phyloP scores from a whole-genome alignment of 2,797 vertebrate species.

The Lepus townsendii region DNA sequence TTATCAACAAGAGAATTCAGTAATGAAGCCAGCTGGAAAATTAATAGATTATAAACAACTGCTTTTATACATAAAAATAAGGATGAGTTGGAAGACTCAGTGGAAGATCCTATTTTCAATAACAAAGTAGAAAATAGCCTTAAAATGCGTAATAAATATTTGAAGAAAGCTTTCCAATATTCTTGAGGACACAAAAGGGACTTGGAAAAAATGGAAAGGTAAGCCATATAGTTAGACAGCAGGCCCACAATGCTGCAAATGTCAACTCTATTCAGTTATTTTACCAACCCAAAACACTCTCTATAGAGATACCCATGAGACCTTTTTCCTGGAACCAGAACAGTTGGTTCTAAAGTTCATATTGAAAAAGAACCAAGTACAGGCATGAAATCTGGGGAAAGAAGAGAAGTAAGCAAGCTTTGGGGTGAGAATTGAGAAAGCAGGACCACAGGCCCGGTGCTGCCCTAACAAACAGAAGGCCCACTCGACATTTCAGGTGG shows the following conservation, averaged over 20 bases:
- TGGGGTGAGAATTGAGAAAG: not conserved
- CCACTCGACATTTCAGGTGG: not conserved
- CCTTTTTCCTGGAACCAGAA: not conserved
- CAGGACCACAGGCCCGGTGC: not conserved
- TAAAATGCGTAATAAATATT: not conserved
- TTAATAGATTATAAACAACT: not conserved
- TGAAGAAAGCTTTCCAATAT: conserved; percentile 41
- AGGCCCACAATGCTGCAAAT: conserved; percentile 19
- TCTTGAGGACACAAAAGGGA: not conserved
- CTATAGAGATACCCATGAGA: not conserved
- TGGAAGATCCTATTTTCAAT: not conserved
- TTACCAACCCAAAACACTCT: conserved; percentile 12
- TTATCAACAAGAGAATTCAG: not conserved
- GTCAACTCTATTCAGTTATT: not conserved
- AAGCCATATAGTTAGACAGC: not conserved
- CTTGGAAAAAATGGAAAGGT: not conserved
- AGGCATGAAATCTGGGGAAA: not conserved
- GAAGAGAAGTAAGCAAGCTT: not conserved
- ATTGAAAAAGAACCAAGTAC: not conserved
- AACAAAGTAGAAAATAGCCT: not conserved
- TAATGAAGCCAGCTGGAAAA: not conserved
- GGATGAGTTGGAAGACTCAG: not conserved
- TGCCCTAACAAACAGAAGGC: not conserved
- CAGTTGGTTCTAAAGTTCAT: not conserved
- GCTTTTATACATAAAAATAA: conserved; percentile 3